phyloP scores from a whole-genome alignment of 2,888 invertebrate genomes.

The Lacanobia wlatinum region DNA sequence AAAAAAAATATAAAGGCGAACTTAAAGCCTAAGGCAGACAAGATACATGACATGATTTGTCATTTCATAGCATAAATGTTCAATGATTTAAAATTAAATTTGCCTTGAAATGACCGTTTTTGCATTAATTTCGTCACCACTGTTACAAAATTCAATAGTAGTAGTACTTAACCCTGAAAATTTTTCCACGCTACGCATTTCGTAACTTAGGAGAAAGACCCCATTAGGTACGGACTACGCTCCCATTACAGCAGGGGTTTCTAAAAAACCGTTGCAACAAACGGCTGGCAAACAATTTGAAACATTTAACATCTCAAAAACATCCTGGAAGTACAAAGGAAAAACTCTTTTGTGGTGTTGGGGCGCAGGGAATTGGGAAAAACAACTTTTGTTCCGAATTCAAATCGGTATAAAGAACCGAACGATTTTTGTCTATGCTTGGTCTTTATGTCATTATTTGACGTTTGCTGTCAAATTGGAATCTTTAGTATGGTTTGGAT shows the following conservation, averaged over 20 bases:
- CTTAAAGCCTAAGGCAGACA: no score
- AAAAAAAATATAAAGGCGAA: no score
- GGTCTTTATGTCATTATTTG: constrained; percentile 3
- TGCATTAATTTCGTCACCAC: neutral
- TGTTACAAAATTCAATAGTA: neutral
- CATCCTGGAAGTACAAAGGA: constrained; percentile 52
- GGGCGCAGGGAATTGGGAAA: constrained; percentile 12
- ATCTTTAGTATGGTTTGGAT: neutral
- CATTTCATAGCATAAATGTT: neutral
- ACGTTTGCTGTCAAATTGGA: neutral
- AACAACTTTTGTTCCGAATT: constrained; percentile 30
- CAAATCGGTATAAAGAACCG: constrained; percentile 17
- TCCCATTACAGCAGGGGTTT: constrained; percentile 25
- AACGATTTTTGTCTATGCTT: constrained; percentile 12
- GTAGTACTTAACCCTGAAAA: neutral
- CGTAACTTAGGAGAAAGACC: constrained; percentile 3
- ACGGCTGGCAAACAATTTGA: constrained; percentile 62
- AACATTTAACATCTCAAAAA: constrained; percentile 64
- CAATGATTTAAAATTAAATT: no score
- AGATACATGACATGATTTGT: neutral
- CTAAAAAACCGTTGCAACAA: constrained; percentile 40
- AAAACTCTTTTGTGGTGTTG: constrained; percentile 57
- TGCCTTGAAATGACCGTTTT: neutral
- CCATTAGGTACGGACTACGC: constrained; percentile 15
- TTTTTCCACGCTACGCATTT: neutral